Evolutionary conservation across 1,140 invertebrate species (phyloP), one percentile per base, ranked within the genome.

Genomic region (Holotrichia oblita): DNA sequence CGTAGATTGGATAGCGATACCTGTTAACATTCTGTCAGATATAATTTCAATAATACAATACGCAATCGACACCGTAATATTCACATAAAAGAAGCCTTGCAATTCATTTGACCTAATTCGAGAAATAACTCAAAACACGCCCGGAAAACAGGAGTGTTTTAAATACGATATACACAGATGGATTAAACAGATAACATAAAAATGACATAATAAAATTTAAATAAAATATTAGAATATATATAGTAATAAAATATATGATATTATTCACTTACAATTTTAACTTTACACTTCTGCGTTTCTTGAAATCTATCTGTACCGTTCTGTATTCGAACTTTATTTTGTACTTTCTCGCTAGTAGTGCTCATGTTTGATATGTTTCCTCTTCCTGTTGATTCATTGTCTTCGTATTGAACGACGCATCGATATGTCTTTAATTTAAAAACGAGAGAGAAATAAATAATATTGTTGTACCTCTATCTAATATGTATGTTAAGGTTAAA

Each of bases 231-330:
- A n/a, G n/a, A n/a, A n/a, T n/a, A n/a, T n/a, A n/a, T n/a, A n/a
- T n/a, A n/a, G n/a, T 10, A 69, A 69, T 17, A 69, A 69, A 69
- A 69, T 69, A n/a, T 69, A 69, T 69, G 0, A 27, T 69, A 69
- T 22, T 27, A 20, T 27, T 24, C 61, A 83, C 83, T 83, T 83
- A 83, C 83, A 80, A 83, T 82, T 83, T 80, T 83, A 82, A 83
- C 83, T 72, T 80, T 80, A 77, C 83, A 83, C 73, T 82, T 83
- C 77, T 82, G 78, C 20, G 80, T 79, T 80, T 82, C 81, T 79
- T 82, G 81, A 74, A 78, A 80, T 77, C 81, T 77, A 72, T 81
- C 79, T 77, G 79, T 80, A 69, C 73, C 73, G 73, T 74, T 74
- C 40, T 44, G n/a, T 40, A 74, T 74, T 74, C 73, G 73, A 69